A percentile compares a stretch with the other conserved stretches of the same genome.
phyloP scores from a whole-genome alignment of 2,797 vertebrate species.

The Enteromius anoplus region DNA sequence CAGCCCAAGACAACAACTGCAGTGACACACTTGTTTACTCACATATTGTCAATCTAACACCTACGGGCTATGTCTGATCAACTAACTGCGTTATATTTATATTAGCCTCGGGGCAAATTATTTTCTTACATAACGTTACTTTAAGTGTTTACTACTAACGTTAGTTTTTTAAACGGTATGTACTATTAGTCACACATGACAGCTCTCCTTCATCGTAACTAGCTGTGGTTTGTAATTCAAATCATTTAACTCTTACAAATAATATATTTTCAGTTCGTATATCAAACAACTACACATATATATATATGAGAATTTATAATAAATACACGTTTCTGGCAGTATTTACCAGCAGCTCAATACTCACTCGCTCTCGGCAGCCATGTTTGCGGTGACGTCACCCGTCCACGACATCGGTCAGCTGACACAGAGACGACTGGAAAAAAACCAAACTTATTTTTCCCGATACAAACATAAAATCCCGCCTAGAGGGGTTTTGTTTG shows the following conservation, averaged over 20 bases:
- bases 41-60: background rate
- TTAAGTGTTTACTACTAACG: background rate
- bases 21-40: conserved; percentile 11
- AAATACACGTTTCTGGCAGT: background rate
- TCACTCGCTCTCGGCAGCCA: conserved; percentile 81
- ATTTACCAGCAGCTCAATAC: conserved; percentile 56
- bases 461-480: background rate
- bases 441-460: background rate
- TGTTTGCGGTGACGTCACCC: conserved; percentile 50
- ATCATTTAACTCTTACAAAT: background rate
- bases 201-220: background rate
- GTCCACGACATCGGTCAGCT: background rate
- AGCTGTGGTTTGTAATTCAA: background rate
- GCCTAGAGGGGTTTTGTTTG: background rate
- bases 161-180: background rate
- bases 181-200: background rate
- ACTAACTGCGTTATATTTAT: background rate
- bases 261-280: background rate
- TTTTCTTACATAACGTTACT: no score
- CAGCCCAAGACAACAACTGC: background rate
- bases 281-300: background rate
- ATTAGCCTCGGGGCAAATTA: background rate
- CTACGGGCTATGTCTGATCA: background rate
- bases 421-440: background rate
- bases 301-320: background rate